phyloP scores from a whole-genome alignment of 2,113 vertebrate species.

The Centropus unirufus region DNA sequence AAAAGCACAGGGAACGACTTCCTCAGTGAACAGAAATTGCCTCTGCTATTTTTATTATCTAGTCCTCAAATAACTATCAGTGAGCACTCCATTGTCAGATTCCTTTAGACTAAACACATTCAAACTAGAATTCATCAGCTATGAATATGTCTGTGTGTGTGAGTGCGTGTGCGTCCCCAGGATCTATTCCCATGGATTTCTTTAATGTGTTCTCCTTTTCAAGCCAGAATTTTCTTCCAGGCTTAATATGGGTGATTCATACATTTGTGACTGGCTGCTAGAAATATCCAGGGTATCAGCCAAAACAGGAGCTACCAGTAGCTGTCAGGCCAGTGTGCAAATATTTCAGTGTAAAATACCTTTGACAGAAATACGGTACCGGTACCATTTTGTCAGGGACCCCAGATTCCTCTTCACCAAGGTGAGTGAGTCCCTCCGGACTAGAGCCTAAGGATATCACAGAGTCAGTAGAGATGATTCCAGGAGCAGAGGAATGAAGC shows the following conservation, averaged over 20 bases:
- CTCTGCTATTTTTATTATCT: not conserved
- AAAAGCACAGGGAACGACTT: not conserved
- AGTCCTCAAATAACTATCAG: not conserved
- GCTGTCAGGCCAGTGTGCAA: not conserved
- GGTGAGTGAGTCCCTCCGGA: not conserved
- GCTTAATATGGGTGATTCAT: not conserved
- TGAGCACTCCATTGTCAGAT: not conserved
- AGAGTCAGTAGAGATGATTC: not conserved
- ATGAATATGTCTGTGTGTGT: not conserved
- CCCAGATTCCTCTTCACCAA: not conserved
- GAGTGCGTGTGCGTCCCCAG: not conserved
- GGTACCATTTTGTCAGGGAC: not conserved
- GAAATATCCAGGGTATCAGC: not conserved
- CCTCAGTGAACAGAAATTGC: not conserved
- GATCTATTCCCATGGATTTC: not conserved
- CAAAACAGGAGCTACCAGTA: not conserved
- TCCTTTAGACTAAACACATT: not conserved
- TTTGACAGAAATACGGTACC: not conserved
- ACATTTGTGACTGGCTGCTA: not conserved
- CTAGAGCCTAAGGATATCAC: not conserved
- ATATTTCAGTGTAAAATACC: not conserved
- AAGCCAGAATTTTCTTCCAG: not conserved
- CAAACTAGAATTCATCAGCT: not conserved
- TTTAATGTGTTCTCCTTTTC: not conserved
- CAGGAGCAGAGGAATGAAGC: not conserved